phyloP scores from a whole-genome alignment of 2,113 vertebrate genomes.

The Choloepus hoffmanni region DNA sequence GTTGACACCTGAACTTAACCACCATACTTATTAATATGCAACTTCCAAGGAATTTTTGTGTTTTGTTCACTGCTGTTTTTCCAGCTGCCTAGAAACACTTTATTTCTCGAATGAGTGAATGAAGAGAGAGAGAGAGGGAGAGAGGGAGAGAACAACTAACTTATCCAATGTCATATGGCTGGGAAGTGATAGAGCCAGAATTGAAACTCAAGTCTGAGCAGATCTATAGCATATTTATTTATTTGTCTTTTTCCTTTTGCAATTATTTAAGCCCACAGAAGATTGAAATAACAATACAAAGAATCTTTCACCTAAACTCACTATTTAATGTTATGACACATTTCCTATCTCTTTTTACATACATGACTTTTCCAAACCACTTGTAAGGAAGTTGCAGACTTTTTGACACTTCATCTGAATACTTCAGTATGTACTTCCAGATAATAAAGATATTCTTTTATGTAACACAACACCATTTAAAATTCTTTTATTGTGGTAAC shows the following conservation, averaged over 20 bases:
- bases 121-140: background rate
- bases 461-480: background rate
- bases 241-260: background rate
- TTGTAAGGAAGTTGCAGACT: background rate
- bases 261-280: background rate
- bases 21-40: background rate
- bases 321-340: background rate
- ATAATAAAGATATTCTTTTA: background rate
- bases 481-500: too few relatives aligned
- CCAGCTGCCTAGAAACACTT: background rate
- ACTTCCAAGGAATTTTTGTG: background rate
- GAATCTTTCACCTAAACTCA: background rate
- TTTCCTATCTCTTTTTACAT: background rate
- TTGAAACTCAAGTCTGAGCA: slow-evolving; percentile 5
- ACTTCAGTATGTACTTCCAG: background rate
- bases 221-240: background rate
- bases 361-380: background rate
- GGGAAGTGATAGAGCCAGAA: background rate
- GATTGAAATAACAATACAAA: background rate
- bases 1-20: too few relatives aligned
- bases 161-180: background rate
- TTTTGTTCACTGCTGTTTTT: background rate
- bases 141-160: background rate
- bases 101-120: background rate
- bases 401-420: background rate